phyloP scores from a whole-genome alignment of 2,888 invertebrate genomes.

The Chironomus tentans region DNA sequence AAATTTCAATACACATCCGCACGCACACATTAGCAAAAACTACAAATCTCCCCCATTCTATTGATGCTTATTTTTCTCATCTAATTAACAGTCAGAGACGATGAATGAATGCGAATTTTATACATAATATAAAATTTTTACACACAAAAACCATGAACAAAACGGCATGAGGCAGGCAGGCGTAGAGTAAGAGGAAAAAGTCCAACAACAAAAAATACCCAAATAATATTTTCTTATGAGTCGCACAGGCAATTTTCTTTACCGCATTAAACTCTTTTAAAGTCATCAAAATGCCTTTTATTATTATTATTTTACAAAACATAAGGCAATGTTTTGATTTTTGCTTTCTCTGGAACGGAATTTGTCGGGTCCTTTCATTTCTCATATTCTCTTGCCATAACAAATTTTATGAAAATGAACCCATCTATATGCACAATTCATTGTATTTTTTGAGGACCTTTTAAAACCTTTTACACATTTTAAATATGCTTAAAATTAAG shows the following conservation, averaged over 20 bases:
- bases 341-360: neutral
- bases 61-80: neutral
- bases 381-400: neutral
- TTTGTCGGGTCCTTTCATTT: neutral
- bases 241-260: conserved; percentile 7
- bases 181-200: neutral
- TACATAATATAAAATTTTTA: neutral
- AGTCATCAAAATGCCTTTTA: conserved; percentile 1
- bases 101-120: conserved; percentile 8
- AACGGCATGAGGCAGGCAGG: neutral
- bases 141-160: neutral
- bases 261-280: conserved; percentile 11
- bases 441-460: conserved; percentile 25
- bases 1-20: conserved; percentile 8
- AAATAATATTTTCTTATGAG: too few relatives aligned
- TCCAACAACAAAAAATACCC: neutral
- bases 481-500: conserved; percentile 26
- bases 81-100: conserved; percentile 10
- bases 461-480: conserved; percentile 25
- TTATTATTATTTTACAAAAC: neutral
- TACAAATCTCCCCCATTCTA: neutral
- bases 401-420: conserved; percentile 19
- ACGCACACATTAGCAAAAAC: neutral
- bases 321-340: conserved; percentile 5
- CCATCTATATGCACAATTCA: conserved; percentile 26